Conservation (phyloP, 1,140 invertebrate species). For the Cyrtorhinus lividipennis region DNA sequence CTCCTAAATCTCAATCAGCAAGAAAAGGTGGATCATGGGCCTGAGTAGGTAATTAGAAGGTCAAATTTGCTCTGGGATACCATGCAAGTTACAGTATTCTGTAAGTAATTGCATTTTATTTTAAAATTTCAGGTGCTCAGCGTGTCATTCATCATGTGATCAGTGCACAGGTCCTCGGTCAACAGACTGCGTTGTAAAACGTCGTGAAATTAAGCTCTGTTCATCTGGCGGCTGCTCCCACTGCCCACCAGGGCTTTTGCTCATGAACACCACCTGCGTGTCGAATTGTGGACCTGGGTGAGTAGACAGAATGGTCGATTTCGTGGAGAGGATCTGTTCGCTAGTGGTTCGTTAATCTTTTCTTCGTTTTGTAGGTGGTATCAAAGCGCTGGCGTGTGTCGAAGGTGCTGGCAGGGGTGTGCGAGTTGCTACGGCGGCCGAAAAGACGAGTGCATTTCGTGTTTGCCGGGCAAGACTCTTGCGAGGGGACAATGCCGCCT, state of each 20-base stretch:
- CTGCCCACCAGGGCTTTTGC: slow-evolving; percentile 27
- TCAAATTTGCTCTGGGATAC: no score
- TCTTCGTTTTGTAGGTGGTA: slow-evolving; percentile 46
- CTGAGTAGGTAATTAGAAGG: no score
- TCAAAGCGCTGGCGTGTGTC: slow-evolving; percentile 61
- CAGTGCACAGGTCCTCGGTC: slow-evolving; percentile 63
- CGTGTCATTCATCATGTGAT: slow-evolving; percentile 62
- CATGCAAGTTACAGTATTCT: no score
- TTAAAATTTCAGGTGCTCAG: slow-evolving; percentile 22
- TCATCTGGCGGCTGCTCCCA: slow-evolving; percentile 16
- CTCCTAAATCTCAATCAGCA: no score
- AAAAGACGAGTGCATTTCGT: slow-evolving; percentile 67
- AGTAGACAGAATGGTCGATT: slow-evolving; percentile 34
- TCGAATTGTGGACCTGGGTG: slow-evolving; percentile 31
- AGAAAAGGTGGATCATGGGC: no score
- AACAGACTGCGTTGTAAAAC: slow-evolving; percentile 50
- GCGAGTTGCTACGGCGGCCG: slow-evolving; percentile 64
- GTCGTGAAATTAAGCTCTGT: slow-evolving; percentile 8
- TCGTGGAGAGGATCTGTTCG: background rate
- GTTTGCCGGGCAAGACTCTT: slow-evolving; percentile 56
- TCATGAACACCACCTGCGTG: slow-evolving; percentile 28
- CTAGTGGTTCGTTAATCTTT: no score
- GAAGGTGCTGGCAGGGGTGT: slow-evolving; percentile 72
- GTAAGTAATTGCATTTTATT: no score
- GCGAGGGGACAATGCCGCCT: slow-evolving; percentile 67